Evolutionary conservation across 2,888 invertebrate species (phyloP).

Genomic region (Flexamia atlantica): DNA sequence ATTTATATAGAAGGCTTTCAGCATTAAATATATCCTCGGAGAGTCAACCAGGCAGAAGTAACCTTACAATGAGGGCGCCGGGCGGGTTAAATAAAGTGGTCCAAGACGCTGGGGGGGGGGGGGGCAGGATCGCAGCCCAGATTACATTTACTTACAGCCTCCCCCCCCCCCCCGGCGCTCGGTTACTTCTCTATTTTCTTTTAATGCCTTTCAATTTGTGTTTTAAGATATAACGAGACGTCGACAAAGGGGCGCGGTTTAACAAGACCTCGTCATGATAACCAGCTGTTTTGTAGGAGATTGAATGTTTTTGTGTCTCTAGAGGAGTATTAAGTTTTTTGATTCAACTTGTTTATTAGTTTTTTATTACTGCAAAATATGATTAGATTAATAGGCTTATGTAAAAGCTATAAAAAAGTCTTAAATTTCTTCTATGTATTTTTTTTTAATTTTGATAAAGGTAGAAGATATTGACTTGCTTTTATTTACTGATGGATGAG

Average conservation of each 20-base stretch:
- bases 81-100: constrained; percentile 56
- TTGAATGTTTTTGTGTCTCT: constrained; percentile 2
- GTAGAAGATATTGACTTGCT: too few species aligned
- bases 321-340: not conserved
- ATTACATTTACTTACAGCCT: constrained; percentile 55
- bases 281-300: not conserved
- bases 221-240: constrained; percentile 64
- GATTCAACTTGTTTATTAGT: too few species aligned
- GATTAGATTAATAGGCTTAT: too few species aligned
- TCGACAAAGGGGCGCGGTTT: constrained; percentile 54
- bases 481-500: too few species aligned
- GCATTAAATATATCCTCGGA: constrained; percentile 35
- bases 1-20: constrained; percentile 20
- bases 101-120: constrained; percentile 39
- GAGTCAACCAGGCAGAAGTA: constrained; percentile 13
- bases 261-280: constrained; percentile 28
- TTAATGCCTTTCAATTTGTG: constrained; percentile 65
- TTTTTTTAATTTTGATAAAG: too few species aligned
- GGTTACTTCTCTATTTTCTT: constrained; percentile 62
- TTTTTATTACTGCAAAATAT: too few species aligned
- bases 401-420: too few species aligned
- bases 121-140: constrained; percentile 9
- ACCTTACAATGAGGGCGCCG: constrained; percentile 47
- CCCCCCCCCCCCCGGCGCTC: constrained; percentile 43
- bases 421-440: too few species aligned